Conservation (phyloP, 2,797 vertebrate species). For the Clarias pachynema region DNA sequence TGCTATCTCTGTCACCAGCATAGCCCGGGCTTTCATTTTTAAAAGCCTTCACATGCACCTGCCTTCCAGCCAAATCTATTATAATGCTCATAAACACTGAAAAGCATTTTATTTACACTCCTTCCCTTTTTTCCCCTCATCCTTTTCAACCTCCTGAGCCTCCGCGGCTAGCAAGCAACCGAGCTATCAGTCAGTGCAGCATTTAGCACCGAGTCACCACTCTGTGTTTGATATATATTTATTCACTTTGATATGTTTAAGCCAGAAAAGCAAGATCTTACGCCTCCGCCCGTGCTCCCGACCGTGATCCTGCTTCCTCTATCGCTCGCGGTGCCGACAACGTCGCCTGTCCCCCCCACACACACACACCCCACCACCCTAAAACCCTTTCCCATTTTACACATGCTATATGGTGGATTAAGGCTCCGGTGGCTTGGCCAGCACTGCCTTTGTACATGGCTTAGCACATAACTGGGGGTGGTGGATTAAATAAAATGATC, state of each 20-base stretch:
- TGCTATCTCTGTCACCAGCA: conserved; percentile 65
- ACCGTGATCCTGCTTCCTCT: conserved; percentile 63
- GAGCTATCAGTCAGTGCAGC: conserved; percentile 68
- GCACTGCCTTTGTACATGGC: conserved; percentile 92
- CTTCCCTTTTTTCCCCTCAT: conserved; percentile 37
- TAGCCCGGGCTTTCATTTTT: conserved; percentile 68
- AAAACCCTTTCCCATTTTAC: conserved; percentile 72
- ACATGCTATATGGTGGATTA: conserved; percentile 86
- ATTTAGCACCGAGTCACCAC: conserved; percentile 67
- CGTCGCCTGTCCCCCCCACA: conserved; percentile 66
- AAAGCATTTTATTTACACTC: conserved; percentile 72
- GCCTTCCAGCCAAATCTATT: conserved; percentile 55
- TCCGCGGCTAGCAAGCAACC: conserved; percentile 51
- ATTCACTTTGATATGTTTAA: conserved; percentile 81
- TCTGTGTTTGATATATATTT: conserved; percentile 75
- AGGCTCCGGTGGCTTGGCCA: conserved; percentile 82
- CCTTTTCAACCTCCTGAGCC: conserved; percentile 50
- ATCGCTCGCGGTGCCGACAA: conserved; percentile 50
- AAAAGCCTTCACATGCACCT: conserved; percentile 67
- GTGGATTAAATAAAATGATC: conserved; percentile 99
- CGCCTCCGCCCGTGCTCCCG: conserved; percentile 54
- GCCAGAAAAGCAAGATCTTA: conserved; percentile 63
- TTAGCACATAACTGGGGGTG: conserved; percentile 93
- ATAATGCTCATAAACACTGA: conserved; percentile 71
- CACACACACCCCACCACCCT: conserved; percentile 69